Evolutionary conservation across 2,888 invertebrate species (phyloP), one percentile per base, ranked within the genome.

Genomic region (Schizotus pectinicornis): DNA sequence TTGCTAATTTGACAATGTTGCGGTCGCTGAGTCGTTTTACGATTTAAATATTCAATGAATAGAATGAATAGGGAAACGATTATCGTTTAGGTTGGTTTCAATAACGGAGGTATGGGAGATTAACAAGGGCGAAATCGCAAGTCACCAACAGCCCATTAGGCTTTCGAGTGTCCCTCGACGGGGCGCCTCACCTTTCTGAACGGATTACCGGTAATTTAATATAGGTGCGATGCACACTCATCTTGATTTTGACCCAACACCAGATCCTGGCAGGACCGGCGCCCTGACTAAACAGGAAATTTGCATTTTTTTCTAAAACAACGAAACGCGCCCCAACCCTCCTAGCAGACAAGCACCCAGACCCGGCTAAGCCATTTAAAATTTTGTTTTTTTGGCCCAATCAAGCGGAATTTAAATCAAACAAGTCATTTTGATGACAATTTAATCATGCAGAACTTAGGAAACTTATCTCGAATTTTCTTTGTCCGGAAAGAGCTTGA

Each of bases 101-200:
- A 62, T 54, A 62, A 56, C 61, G 56, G 41, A 48, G 42, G 46
- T 43, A 46, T 12, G 38, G 37, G 36, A 62, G 63, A 64, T 67
- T 69, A 67, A 69, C 68, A 61, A 59, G 54, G 46, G 22, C 46
- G 13, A 34, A 51, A 53, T 43, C 53, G 62, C 64, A 54, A 64
- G 64, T 64, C 64, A 64, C 48, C 58, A 38, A 34, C 41, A 62
- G 49, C 51, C 60, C 52, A 64, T 64, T 64, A 64, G 58, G 52
- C 54, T 45, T 57, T 60, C 46, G 39, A 54, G 54, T 47, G 54
- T 46, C 45, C 22, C 52, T 32, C 50, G 5, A 39, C 42, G 32
- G 52, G 59, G 53, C 45, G 54, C 48, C 60, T 57, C 59, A 60
- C 53, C 49, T 58, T 49, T 41, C 33, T 43, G 49, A 42, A 49